Evolutionary conservation across 2,888 invertebrate genomes (phyloP).

Genomic region (Meta bourneti): DNA sequence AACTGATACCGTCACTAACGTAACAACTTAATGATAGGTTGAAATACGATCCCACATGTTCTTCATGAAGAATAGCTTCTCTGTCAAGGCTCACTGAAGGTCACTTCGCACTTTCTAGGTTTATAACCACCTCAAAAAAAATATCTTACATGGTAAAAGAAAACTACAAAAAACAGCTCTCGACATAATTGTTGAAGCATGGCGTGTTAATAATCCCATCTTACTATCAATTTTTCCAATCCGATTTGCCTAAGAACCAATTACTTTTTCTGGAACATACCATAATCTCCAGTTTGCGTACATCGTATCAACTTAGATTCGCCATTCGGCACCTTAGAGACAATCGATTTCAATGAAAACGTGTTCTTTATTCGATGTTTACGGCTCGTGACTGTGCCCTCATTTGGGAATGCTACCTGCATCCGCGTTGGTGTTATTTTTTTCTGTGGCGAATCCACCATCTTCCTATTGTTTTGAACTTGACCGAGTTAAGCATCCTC

Average conservation of each 20-base stretch:
- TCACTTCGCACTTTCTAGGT: too few relatives aligned
- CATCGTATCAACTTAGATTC: not conserved
- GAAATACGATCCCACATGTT: too few relatives aligned
- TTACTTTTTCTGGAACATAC: not conserved
- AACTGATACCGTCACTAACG: too few relatives aligned
- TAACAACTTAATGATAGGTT: too few relatives aligned
- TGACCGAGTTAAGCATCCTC: constrained; percentile 31
- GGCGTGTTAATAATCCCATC: not conserved
- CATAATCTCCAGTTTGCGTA: not conserved
- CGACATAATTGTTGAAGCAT: not conserved
- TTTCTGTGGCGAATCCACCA: not conserved
- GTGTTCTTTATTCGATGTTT: constrained; percentile 3
- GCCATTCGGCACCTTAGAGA: not conserved
- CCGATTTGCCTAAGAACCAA: not conserved
- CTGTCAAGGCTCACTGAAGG: too few relatives aligned
- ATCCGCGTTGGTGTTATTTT: constrained; percentile 27
- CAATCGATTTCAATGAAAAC: constrained; percentile 10
- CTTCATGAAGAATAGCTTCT: too few relatives aligned
- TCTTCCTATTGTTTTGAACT: constrained; percentile 28
- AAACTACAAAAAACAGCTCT: not conserved
- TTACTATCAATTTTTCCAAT: not conserved
- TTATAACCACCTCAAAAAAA: not conserved
- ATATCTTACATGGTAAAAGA: not conserved
- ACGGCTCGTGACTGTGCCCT: constrained; percentile 27
- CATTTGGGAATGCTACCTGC: constrained; percentile 20